These are phyloP conservation scores for Virgularia gustaviana DNA, from an alignment of 92 coral and sea anemone species.

Conservation along the genomic window DNA sequence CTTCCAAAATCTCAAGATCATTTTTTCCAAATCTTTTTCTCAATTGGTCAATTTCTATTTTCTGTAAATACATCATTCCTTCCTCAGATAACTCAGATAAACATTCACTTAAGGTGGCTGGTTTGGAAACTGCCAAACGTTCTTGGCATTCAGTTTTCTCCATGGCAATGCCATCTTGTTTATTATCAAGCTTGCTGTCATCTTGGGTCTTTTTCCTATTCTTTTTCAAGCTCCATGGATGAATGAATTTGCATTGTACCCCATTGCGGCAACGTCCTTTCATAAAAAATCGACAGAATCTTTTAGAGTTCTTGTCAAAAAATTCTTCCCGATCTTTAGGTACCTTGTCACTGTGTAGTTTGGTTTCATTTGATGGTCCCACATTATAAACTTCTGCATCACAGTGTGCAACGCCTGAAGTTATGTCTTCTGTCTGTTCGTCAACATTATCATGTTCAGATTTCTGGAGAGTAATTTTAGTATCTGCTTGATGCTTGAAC, in stretches of 20 bases:
- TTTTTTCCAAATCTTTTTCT: constrained; percentile 62
- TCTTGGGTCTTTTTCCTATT: constrained; percentile 1
- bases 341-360: background rate
- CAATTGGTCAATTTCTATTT: constrained; percentile 66
- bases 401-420: background rate
- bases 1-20: constrained; percentile 33
- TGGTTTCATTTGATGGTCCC: background rate
- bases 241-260: constrained; percentile 44
- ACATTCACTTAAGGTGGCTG: background rate
- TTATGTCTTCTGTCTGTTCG: background rate
- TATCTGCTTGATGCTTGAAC: constrained; percentile 48
- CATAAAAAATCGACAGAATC: constrained; percentile 43
- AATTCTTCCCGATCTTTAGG: background rate
- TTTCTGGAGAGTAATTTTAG: too few species aligned
- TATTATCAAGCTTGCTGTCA: constrained; percentile 31
- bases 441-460: too few species aligned
- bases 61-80: constrained; percentile 39
- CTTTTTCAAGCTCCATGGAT: constrained; percentile 6
- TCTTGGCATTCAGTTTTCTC: background rate
- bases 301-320: background rate
- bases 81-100: constrained; percentile 12
- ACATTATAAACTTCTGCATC: constrained; percentile 9
- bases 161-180: background rate
- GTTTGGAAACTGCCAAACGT: background rate
- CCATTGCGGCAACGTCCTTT: constrained; percentile 39